phyloP scores from a whole-genome alignment of 37 sponge, comb jelly and placozoan genomes.

The Amphimedon queenslandica region DNA sequence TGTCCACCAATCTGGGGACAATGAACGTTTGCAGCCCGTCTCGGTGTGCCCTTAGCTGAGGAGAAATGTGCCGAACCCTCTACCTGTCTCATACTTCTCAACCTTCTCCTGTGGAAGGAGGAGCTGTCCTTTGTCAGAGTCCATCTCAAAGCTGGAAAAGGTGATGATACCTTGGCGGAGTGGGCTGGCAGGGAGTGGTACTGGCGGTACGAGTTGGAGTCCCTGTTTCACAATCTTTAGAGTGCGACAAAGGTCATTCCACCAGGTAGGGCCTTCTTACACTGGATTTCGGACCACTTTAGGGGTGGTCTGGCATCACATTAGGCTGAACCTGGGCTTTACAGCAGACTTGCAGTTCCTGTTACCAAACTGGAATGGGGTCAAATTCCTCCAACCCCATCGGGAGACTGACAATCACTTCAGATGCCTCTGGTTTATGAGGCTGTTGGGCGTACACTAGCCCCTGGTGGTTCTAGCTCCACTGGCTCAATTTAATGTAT shows the following conservation, averaged over 20 bases:
- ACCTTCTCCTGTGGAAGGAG: no score
- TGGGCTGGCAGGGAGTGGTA: neutral
- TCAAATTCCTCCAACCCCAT: neutral
- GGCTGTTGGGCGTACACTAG: constrained; percentile 25
- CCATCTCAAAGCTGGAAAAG: neutral
- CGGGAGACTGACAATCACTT: neutral
- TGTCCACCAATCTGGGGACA: neutral
- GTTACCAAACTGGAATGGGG: constrained; percentile 20
- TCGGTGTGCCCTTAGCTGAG: neutral
- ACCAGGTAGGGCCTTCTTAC: neutral
- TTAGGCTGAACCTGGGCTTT: constrained; percentile 20
- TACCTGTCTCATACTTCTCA: neutral
- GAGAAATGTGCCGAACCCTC: neutral
- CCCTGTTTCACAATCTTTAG: neutral
- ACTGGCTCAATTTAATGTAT: constrained; percentile 11
- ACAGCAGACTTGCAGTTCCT: constrained; percentile 15
- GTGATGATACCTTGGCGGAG: neutral
- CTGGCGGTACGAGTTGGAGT: neutral
- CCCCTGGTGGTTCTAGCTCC: constrained; percentile 29
- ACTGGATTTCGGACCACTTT: no score
- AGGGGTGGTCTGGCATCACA: no score
- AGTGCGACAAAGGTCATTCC: neutral
- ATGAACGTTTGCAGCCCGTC: neutral
- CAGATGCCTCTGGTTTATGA: constrained; percentile 32
- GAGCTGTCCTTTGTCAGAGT: neutral